Evolutionary conservation across 1,140 invertebrate genomes (phyloP).

Genomic region (Hermetia illucens): DNA sequence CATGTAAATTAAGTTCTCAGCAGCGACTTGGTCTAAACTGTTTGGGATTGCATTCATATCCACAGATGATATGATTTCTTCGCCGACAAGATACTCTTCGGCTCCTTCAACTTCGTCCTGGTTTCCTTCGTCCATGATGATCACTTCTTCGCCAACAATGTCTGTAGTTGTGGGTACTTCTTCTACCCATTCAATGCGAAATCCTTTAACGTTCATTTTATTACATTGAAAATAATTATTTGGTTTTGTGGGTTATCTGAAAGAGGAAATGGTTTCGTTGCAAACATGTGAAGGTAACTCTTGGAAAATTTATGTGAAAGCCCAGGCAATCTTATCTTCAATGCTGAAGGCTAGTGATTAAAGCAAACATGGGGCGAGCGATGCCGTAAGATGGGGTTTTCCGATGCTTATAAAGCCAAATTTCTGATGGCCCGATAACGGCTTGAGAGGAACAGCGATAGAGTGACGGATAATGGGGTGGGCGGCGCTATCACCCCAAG

Average conservation of each 20-base stretch:
- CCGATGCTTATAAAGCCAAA: no score
- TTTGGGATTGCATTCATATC: constrained; percentile 8
- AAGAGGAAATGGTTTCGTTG: neutral
- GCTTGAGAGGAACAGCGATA: no score
- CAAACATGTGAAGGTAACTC: neutral
- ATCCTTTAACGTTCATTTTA: neutral
- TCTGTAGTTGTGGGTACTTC: neutral
- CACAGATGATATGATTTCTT: constrained; percentile 3
- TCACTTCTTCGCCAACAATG: neutral
- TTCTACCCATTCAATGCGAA: neutral
- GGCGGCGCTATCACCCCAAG: no score
- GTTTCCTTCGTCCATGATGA: neutral
- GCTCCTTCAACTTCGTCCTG: neutral
- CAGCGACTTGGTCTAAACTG: constrained; percentile 40
- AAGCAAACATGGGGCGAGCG: no score
- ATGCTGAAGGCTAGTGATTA: no score
- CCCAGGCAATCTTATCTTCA: constrained; percentile 5
- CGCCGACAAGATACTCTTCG: constrained; percentile 1
- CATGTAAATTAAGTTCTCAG: constrained; percentile 43
- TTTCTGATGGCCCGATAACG: no score
- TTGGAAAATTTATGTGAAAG: neutral
- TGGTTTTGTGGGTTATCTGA: neutral
- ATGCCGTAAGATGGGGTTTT: no score
- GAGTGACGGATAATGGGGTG: no score
- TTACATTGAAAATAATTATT: neutral